Evolutionary conservation across 2,797 vertebrate species (phyloP).

Genomic region (Alauda arvensis): DNA sequence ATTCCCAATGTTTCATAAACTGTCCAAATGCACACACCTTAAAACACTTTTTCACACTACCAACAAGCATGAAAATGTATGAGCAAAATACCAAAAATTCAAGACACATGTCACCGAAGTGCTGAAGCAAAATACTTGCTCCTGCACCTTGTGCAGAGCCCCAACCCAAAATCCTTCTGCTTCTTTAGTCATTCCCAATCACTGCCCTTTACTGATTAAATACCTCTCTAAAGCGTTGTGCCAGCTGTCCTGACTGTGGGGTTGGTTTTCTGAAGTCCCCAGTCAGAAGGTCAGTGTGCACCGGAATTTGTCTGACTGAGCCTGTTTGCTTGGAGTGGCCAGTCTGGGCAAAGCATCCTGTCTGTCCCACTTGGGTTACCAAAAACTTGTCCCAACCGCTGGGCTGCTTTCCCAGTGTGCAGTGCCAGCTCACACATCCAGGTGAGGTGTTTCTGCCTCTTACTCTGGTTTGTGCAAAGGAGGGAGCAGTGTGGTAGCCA

Average conservation of each 20-base stretch:
- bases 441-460: neutral
- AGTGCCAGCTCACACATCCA: neutral
- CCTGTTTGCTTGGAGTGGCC: neutral
- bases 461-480: neutral
- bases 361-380: neutral
- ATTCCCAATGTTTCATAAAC: neutral
- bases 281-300: rapidly evolving
- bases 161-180: neutral
- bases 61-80: neutral
- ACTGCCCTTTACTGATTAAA: neutral
- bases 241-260: neutral
- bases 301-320: rapidly evolving
- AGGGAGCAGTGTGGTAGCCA: neutral
- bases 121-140: neutral
- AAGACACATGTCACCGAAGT: rapidly evolving
- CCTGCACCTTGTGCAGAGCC: neutral
- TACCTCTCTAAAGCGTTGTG: rapidly evolving
- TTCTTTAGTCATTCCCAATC: neutral
- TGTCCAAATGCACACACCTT: neutral
- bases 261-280: neutral
- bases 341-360: neutral
- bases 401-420: rapidly evolving
- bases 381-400: rapidly evolving
- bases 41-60: neutral
- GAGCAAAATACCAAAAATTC: neutral